Base-by-base conservation (phyloP, 2,797 vertebrate genomes). In the Arrhamphus sclerolepis region DNA sequence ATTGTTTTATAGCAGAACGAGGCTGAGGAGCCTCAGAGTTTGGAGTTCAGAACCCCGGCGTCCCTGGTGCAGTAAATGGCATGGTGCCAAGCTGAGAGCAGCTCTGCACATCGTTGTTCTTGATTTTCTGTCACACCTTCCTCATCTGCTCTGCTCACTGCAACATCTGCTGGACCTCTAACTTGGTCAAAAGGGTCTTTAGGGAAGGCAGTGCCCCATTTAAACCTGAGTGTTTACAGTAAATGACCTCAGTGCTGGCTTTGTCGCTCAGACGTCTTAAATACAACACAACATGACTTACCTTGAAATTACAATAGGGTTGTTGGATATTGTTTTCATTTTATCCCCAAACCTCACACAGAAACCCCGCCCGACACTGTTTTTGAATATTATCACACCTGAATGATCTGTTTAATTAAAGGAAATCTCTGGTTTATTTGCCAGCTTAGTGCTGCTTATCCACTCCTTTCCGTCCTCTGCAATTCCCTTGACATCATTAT, bases 51-150 rank as follows among this genome's bases (percentile, higher is more conserved):
- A 48, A 56, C 74, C 14, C 71, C 46, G 39, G 77, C 76, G 44
- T 83, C 80, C 79, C 77, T 64, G 79, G 70, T 80, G 82, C 80
- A 80, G 76, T 58, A 66, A 75, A 66, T 70, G 85, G 74, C 75
- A 54, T 34, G 6, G 2, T 34, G 80, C 75, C 85, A 81, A 28
- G 44, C 62, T 18, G 56, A 18, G 53, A 63, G 60, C 66, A 34
- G 66, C 58, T 67, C 61, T 58, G 72, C 72, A 69, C 31, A 10
- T 18, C 28, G 70, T 75, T 61, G 56, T 42, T 62, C 76, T 63
- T 73, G 79, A 71, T 81, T 84, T 84, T 68, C 77, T 75, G 75
- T 85, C 79, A 70, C 74, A 80, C 72, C 76, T 82, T 69, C 34
- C 66, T 77, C 81, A 67, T 70, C 67, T 28, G 60, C 72, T 54